phyloP scores from a whole-genome alignment of 2,797 vertebrate species.

The Lacerta bilineata region DNA sequence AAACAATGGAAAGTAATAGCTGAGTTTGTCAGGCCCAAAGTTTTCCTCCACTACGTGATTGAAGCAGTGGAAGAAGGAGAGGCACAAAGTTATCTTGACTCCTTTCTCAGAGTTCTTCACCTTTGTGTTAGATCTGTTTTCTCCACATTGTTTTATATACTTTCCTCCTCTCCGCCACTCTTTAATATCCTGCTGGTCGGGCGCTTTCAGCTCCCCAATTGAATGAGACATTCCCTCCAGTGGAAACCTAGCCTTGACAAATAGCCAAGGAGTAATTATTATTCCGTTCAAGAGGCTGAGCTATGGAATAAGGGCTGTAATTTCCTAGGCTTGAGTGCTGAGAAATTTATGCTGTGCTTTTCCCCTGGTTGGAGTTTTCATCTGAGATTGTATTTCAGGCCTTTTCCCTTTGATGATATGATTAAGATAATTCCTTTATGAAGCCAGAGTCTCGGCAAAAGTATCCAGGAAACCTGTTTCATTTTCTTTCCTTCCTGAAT shows the following conservation, averaged over 20 bases:
- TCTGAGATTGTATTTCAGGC: slow-evolving; percentile 78
- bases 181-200: slow-evolving; percentile 76
- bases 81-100: neutral
- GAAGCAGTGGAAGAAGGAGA: neutral
- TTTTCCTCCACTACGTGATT: neutral
- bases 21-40: neutral
- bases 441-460: slow-evolving; percentile 66
- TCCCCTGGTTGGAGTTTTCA: slow-evolving; percentile 68
- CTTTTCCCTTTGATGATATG: slow-evolving; percentile 72
- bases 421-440: slow-evolving; percentile 82
- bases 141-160: slow-evolving; percentile 53
- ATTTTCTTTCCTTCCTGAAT: slow-evolving; percentile 51
- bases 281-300: slow-evolving; percentile 77
- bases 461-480: slow-evolving; percentile 64
- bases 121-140: slow-evolving; percentile 59
- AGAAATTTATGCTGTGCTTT: slow-evolving; percentile 79
- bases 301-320: slow-evolving; percentile 76
- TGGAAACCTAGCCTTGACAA: slow-evolving; percentile 78
- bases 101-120: slow-evolving; percentile 43
- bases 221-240: slow-evolving; percentile 74
- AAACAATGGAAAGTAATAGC: neutral
- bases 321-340: slow-evolving; percentile 71
- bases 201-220: slow-evolving; percentile 77
- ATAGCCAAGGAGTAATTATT: slow-evolving; percentile 81
- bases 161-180: slow-evolving; percentile 64